These are phyloP conservation scores for Scalopus aquaticus DNA, from an alignment of 2,113 vertebrate species.

Conservation along the genomic window DNA sequence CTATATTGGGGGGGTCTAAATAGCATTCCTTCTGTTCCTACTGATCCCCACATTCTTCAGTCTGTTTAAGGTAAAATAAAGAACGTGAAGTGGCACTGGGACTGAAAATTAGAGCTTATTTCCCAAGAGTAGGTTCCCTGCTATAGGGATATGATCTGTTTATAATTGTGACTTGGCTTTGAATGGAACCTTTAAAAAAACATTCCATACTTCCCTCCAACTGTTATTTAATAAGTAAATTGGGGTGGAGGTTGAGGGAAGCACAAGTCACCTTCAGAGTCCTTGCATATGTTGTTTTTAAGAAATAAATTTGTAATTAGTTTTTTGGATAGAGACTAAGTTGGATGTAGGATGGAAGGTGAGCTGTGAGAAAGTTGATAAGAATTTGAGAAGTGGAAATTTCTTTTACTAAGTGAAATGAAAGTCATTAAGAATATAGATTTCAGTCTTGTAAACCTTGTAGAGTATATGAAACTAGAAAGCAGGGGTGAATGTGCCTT, in stretches of 20 bases:
- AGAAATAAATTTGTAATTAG: not conserved
- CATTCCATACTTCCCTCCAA: not conserved
- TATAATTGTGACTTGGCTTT: not conserved
- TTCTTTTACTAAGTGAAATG: not conserved
- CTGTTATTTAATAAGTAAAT: not conserved
- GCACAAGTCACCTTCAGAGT: not conserved
- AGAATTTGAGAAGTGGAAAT: not conserved
- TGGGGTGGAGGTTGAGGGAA: not conserved
- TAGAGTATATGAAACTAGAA: not conserved
- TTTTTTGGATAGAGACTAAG: not conserved
- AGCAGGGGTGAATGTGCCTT: not conserved
- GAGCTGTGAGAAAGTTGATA: not conserved
- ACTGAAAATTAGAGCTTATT: not conserved
- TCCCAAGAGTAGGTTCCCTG: not conserved
- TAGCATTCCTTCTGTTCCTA: not conserved
- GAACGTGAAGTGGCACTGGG: not conserved
- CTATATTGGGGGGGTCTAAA: not conserved
- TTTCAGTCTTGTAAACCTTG: not conserved
- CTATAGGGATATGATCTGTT: not conserved
- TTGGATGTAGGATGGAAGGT: not conserved
- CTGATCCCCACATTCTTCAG: not conserved
- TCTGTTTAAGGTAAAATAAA: not conserved
- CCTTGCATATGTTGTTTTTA: not conserved
- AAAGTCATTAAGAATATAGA: not conserved
- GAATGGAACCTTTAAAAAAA: not conserved